These are phyloP conservation scores for Macquaria australasica DNA, from an alignment of 2,113 vertebrate genomes.

Conservation along the genomic window DNA sequence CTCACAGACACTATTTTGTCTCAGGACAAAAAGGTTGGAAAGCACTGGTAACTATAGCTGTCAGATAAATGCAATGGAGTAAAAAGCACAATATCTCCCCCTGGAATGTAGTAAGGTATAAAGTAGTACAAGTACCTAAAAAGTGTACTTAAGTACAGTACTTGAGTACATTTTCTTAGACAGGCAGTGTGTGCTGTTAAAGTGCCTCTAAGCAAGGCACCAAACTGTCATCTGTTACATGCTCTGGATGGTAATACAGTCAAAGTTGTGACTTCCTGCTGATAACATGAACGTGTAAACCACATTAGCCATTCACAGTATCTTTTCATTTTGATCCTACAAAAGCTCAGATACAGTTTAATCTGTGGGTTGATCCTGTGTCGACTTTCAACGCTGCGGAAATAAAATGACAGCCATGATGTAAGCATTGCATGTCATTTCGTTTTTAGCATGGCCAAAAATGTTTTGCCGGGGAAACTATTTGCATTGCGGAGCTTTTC, in stretches of 20 bases:
- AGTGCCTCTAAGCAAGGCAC: not conserved
- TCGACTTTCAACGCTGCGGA: not conserved
- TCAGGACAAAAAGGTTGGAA: no score
- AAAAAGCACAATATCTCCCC: no score
- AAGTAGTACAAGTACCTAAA: no score
- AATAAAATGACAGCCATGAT: not conserved
- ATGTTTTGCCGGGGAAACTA: not conserved
- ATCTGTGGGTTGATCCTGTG: not conserved
- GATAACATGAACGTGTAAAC: not conserved
- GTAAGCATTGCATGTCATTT: not conserved
- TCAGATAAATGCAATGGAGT: no score
- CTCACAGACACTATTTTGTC: no score
- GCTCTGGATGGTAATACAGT: no score
- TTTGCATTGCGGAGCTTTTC: conserved; percentile 28
- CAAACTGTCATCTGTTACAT: not conserved
- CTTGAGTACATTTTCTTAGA: no score
- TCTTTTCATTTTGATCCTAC: not conserved
- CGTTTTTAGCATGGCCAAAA: not conserved
- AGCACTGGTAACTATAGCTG: no score
- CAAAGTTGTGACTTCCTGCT: not conserved
- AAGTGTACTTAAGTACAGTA: no score
- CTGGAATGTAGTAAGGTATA: no score
- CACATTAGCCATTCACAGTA: not conserved
- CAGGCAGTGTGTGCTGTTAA: not conserved
- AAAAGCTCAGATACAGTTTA: not conserved